These are phyloP conservation scores for Ceratina australensis DNA, from an alignment of 1,140 invertebrate genomes.

Conservation along the genomic window DNA sequence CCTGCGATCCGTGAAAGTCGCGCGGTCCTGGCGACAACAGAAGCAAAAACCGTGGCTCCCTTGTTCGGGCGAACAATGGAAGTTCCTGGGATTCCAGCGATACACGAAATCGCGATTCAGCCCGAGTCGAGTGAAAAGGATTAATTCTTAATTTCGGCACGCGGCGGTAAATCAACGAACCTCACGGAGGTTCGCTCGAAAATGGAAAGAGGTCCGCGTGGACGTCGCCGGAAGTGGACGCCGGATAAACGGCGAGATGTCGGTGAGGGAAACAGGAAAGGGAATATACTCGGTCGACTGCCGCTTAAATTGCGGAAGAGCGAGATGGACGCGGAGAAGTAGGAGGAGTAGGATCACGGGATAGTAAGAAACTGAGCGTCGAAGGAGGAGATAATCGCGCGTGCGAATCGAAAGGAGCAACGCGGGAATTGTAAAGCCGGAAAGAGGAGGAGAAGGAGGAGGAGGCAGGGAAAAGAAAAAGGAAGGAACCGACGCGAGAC, in stretches of 20 bases:
- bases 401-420: constrained; percentile 29
- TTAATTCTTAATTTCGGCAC: constrained; percentile 14
- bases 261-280: background rate
- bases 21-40: too few species aligned
- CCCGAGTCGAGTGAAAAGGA: constrained; percentile 13
- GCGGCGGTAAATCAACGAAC: background rate
- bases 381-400: constrained; percentile 25
- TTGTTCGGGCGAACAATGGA: background rate
- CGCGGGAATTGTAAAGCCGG: constrained; percentile 14
- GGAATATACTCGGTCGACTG: background rate
- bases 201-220: background rate
- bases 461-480: constrained; percentile 31
- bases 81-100: too few species aligned
- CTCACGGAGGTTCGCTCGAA: constrained; percentile 3
- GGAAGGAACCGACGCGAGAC: constrained; percentile 55
- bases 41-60: background rate
- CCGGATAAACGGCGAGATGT: background rate
- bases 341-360: background rate
- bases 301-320: background rate
- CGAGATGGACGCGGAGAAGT: background rate
- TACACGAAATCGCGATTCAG: background rate
- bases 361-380: background rate
- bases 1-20: background rate
- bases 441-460: constrained; percentile 2
- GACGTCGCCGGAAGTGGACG: background rate